A percentile compares a stretch with the other conserved stretches of the same genome.
phyloP scores from a whole-genome alignment of 2,797 vertebrate genomes.

The Microtus agrestis region DNA sequence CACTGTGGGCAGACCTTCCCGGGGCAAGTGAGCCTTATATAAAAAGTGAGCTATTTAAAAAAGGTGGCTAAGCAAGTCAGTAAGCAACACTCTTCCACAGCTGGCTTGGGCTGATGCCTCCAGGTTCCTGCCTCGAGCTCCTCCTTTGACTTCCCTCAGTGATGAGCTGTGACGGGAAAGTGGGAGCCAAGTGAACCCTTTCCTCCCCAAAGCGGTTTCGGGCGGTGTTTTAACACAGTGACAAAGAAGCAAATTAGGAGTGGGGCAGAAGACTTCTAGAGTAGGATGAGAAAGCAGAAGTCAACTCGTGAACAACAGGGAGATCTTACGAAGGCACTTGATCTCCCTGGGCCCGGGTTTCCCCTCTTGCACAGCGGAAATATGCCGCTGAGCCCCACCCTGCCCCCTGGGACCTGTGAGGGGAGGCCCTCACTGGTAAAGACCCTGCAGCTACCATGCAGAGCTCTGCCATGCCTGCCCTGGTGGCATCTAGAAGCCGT shows the following conservation, averaged over 20 bases:
- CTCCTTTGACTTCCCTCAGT: not conserved
- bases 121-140: not conserved
- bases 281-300: constrained; percentile 73
- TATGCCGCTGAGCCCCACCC: constrained; percentile 7
- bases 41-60: not conserved
- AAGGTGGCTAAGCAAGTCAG: not conserved
- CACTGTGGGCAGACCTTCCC: not conserved
- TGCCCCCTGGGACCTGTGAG: constrained; percentile 8
- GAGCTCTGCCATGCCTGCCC: not conserved
- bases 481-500: not conserved
- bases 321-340: not conserved
- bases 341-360: constrained; percentile 50
- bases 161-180: not conserved
- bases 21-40: not conserved
- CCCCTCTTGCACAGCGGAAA: constrained; percentile 71
- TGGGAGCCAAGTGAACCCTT: not conserved
- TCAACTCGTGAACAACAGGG: constrained; percentile 37
- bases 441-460: not conserved
- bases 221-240: not conserved
- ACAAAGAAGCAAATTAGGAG: not conserved
- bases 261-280: not conserved
- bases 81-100: not conserved
- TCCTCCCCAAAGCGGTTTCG: not conserved
- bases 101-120: not conserved
- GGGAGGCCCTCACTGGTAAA: not conserved